These are phyloP conservation scores for Danio aesculapii DNA, from an alignment of 2,797 vertebrate genomes.

Conservation along the genomic window DNA sequence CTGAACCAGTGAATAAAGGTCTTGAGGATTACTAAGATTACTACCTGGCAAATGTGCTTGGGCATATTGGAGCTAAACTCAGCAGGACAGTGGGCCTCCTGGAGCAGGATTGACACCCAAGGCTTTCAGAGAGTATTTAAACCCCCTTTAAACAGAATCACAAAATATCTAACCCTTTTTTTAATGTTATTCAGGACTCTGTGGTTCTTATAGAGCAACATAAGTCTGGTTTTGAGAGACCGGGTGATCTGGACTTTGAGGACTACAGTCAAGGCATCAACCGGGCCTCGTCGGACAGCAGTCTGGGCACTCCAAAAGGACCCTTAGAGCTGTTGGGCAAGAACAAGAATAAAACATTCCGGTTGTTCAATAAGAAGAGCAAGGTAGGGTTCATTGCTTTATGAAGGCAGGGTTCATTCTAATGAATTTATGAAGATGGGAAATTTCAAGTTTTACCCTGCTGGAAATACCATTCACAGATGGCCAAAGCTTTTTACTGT, in stretches of 20 bases:
- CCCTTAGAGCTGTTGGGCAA: conserved; percentile 83
- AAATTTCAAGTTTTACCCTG: neutral
- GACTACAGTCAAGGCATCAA: conserved; percentile 93
- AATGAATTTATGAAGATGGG: neutral
- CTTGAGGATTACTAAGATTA: neutral
- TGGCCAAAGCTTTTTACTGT: neutral
- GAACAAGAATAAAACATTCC: conserved; percentile 85
- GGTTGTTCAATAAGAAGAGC: conserved; percentile 89
- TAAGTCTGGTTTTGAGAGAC: conserved; percentile 91
- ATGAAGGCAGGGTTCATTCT: neutral
- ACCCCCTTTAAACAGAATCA: neutral
- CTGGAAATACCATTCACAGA: neutral
- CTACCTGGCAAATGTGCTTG: neutral
- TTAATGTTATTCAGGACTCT: conserved; percentile 80
- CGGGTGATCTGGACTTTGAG: conserved; percentile 89
- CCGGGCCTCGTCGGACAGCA: conserved; percentile 87
- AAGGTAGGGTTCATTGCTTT: conserved; percentile 79
- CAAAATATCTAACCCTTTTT: neutral
- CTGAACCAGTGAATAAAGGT: neutral
- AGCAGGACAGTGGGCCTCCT: neutral
- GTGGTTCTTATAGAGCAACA: conserved; percentile 86
- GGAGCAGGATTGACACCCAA: neutral
- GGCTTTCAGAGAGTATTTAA: neutral
- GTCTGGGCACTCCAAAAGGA: conserved; percentile 85
- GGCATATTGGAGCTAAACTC: conserved; percentile 15